phyloP scores from a whole-genome alignment of 2,113 vertebrate genomes.

The Nannobrachium achirus region DNA sequence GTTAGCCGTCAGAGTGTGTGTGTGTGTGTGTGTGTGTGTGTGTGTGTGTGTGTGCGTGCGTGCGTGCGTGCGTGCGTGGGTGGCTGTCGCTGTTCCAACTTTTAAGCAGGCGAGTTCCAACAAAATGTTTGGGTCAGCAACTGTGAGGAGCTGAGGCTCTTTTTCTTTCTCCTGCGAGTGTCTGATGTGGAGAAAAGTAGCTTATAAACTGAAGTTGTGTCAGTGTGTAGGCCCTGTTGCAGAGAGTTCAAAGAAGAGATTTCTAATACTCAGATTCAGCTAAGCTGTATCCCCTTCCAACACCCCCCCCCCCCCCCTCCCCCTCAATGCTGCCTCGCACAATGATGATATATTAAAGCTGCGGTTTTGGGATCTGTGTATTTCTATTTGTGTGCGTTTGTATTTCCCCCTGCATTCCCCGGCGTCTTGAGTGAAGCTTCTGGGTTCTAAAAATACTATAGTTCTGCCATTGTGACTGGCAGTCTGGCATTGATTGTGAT shows the following conservation, averaged over 20 bases:
- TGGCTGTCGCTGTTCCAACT: conserved; percentile 47
- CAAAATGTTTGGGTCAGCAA: conserved; percentile 67
- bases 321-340: conserved; percentile 27
- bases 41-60: no score
- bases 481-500: conserved; percentile 48
- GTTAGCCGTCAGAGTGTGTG: no score
- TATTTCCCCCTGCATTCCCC: conserved; percentile 2
- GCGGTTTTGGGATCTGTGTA: conserved; percentile 6
- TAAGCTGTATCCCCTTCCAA: conserved; percentile 17
- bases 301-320: conserved; percentile 10
- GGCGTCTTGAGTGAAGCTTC: conserved; percentile 54
- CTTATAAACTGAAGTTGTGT: conserved; percentile 54
- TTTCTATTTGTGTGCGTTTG: conserved; percentile 19
- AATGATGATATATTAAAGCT: conserved; percentile 34
- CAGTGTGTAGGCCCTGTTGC: conserved; percentile 54
- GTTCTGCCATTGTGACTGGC: conserved; percentile 69
- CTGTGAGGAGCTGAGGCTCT: conserved; percentile 6
- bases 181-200: conserved; percentile 54
- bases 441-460: conserved; percentile 77
- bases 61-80: not conserved
- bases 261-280: conserved; percentile 58
- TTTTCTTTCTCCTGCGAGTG: conserved; percentile 22
- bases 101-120: conserved; percentile 42
- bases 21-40: no score
- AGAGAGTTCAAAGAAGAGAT: conserved; percentile 65